A percentile compares a stretch with the other conserved stretches of the same genome.
These are phyloP conservation scores for Sphinx pinastri DNA, from an alignment of 2,888 invertebrate species.

Conservation along the genomic window DNA sequence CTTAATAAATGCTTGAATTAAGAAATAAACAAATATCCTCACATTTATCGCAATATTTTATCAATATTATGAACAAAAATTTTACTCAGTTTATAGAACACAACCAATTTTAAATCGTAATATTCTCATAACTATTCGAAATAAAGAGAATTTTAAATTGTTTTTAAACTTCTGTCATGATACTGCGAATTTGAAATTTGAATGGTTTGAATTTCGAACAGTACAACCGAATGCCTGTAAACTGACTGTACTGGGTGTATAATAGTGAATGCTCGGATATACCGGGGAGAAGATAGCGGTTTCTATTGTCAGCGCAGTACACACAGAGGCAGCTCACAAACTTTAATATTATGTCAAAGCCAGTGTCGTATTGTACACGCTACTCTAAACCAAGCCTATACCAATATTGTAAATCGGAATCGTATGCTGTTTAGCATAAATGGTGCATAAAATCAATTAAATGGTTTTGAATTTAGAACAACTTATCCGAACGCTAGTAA, in stretches of 20 bases:
- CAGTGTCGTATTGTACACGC: conserved; percentile 20
- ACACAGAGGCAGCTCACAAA: conserved; percentile 17
- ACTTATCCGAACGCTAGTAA: too few relatives aligned
- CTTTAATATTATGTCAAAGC: conserved; percentile 30
- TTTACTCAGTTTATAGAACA: neutral
- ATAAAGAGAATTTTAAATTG: neutral
- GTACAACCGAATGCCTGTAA: neutral
- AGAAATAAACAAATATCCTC: too few relatives aligned
- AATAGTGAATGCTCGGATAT: neutral
- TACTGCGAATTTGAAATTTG: neutral
- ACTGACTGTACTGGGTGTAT: neutral
- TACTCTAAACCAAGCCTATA: neutral
- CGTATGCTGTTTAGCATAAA: too few relatives aligned
- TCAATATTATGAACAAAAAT: too few relatives aligned
- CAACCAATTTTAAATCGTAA: neutral
- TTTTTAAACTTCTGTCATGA: neutral
- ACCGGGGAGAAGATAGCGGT: conserved; percentile 23
- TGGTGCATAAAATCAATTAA: too few relatives aligned
- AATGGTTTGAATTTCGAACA: conserved; percentile 15
- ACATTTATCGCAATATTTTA: neutral
- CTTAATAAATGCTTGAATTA: too few relatives aligned
- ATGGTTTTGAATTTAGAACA: too few relatives aligned
- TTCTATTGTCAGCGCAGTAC: conserved; percentile 25
- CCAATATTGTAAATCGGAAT: too few relatives aligned
- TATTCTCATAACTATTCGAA: neutral